Evolutionary conservation across 2,888 invertebrate genomes (phyloP).

Genomic region (Tupiocoris notatus): DNA sequence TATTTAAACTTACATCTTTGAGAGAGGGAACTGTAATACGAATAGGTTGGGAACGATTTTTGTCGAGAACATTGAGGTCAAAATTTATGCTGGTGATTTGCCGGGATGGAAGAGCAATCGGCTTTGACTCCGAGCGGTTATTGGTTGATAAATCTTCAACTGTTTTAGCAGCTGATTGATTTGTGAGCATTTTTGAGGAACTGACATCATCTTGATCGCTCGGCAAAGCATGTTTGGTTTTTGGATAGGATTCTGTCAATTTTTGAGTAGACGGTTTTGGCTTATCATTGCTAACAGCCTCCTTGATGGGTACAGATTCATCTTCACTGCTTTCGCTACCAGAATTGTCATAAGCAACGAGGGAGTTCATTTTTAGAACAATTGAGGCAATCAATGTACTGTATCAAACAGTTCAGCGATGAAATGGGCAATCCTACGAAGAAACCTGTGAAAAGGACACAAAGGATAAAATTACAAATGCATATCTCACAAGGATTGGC

Average conservation of each 20-base stretch:
- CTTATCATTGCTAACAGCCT: not conserved
- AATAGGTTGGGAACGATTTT: constrained; percentile 23
- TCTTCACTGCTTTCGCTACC: constrained; percentile 10
- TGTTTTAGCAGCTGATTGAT: not conserved
- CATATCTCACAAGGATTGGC: too few relatives aligned
- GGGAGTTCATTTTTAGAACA: too few relatives aligned
- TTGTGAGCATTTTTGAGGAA: not conserved
- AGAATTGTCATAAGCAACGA: constrained; percentile 17
- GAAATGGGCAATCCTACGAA: too few relatives aligned
- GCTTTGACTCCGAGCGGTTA: not conserved
- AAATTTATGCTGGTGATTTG: constrained; percentile 17
- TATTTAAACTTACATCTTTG: constrained; percentile 13
- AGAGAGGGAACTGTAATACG: constrained; percentile 25
- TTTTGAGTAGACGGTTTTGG: not conserved
- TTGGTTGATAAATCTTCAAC: not conserved
- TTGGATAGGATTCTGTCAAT: not conserved
- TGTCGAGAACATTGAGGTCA: constrained; percentile 17
- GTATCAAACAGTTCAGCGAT: too few relatives aligned
- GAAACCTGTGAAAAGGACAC: too few relatives aligned
- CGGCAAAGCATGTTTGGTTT: not conserved
- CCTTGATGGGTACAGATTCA: not conserved
- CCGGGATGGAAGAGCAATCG: not conserved
- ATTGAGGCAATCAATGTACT: too few relatives aligned
- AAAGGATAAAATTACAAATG: too few relatives aligned
- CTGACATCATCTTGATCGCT: not conserved